phyloP scores from a whole-genome alignment of 1,140 invertebrate genomes.

The Drosophila ogumai region DNA sequence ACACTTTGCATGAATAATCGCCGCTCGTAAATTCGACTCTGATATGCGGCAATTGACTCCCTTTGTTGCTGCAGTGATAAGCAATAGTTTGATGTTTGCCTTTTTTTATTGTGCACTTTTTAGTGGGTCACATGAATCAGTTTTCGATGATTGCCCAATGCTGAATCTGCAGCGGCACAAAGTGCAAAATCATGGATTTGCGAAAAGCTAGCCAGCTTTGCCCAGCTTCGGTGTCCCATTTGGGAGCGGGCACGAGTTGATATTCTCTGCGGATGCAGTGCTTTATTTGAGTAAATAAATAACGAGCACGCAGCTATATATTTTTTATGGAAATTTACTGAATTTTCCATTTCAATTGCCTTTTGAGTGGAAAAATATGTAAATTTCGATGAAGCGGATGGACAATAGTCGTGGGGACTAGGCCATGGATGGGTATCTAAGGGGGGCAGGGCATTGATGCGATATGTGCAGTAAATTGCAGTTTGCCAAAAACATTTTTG shows the following conservation, averaged over 20 bases:
- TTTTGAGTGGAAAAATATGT: slow-evolving; percentile 82
- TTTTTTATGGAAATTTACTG: slow-evolving; percentile 54
- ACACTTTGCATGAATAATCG: slow-evolving; percentile 68
- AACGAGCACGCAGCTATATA: slow-evolving; percentile 45
- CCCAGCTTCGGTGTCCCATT: slow-evolving; percentile 5
- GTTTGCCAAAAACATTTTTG: slow-evolving; percentile 80
- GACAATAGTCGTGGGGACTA: slow-evolving; percentile 53
- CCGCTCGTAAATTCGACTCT: slow-evolving; percentile 54
- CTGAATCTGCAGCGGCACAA: slow-evolving; percentile 33
- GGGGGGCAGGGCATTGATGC: slow-evolving; percentile 38
- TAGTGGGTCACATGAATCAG: slow-evolving; percentile 70
- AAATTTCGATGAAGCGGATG: slow-evolving; percentile 60
- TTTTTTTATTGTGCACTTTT: slow-evolving; percentile 31
- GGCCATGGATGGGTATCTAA: slow-evolving; percentile 20
- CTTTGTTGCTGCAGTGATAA: slow-evolving; percentile 45
- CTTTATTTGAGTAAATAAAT: slow-evolving; percentile 74
- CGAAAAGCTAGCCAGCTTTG: slow-evolving; percentile 6
- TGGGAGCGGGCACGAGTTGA: slow-evolving; percentile 3
- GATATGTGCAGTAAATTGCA: slow-evolving; percentile 76
- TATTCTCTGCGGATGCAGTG: slow-evolving; percentile 25
- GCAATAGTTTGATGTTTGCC: slow-evolving; percentile 32
- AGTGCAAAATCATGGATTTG: slow-evolving; percentile 60
- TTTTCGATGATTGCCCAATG: slow-evolving; percentile 54
- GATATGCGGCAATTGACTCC: slow-evolving; percentile 54
- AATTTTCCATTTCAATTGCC: slow-evolving; percentile 75